Conservation (phyloP, 2,888 invertebrate genomes). For the Tetanocera ferruginea region DNA sequence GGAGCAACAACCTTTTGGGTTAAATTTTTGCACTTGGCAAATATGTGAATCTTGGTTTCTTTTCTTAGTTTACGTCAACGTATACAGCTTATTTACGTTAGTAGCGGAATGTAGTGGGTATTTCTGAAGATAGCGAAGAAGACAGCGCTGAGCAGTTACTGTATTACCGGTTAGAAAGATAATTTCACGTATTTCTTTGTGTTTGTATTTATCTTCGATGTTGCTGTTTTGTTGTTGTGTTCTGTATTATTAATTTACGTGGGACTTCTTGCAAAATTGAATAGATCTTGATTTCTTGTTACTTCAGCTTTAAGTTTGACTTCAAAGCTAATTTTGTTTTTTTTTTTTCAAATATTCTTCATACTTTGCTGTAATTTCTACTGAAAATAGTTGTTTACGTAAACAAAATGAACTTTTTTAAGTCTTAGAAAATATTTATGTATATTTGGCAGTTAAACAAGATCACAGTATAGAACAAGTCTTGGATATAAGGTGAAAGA, state of each 20-base stretch:
- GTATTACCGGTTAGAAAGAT: not conserved
- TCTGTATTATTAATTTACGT: too few species aligned
- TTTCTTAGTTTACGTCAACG: not conserved
- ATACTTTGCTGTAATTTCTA: too few species aligned
- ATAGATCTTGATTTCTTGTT: too few species aligned
- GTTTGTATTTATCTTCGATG: too few species aligned
- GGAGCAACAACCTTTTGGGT: conserved; percentile 19
- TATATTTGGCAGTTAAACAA: not conserved
- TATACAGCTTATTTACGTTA: not conserved
- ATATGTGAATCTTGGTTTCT: not conserved
- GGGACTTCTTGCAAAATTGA: too few species aligned
- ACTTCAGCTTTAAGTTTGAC: not conserved
- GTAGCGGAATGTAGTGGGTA: not conserved
- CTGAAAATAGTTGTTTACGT: too few species aligned
- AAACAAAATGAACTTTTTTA: too few species aligned
- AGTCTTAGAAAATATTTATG: not conserved
- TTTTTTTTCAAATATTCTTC: not conserved
- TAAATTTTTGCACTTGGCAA: conserved; percentile 3
- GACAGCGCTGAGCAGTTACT: too few species aligned
- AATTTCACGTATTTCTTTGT: not conserved
- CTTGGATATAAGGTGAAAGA: not conserved
- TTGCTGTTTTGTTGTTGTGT: too few species aligned
- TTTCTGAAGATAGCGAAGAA: not conserved
- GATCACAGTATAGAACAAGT: not conserved
- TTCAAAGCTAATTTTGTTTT: not conserved